Percentiles rank a stretch among this genome's conserved stretches.
phyloP scores from a whole-genome alignment of 2,888 invertebrate species.

The Drosophila leonis region DNA sequence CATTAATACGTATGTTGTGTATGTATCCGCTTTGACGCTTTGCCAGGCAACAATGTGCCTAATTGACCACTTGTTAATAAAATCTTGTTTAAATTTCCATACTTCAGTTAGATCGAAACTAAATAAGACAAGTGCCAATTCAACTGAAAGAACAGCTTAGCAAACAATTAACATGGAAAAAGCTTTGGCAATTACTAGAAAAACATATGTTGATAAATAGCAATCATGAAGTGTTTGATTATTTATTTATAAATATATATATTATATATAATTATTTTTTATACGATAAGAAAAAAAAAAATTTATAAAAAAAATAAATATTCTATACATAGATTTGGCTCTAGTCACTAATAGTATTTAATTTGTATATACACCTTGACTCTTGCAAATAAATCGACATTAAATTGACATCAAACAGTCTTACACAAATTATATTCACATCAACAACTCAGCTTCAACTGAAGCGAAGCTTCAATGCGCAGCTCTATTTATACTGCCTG shows the following conservation, averaged over 20 bases:
- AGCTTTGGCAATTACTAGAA: not conserved
- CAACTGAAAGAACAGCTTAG: not conserved
- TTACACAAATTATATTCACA: not conserved
- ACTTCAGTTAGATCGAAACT: conserved; percentile 4
- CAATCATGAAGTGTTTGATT: not conserved
- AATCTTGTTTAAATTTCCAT: conserved; percentile 2
- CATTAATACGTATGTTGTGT: conserved; percentile 19
- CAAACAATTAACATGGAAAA: not conserved
- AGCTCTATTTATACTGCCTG: not conserved
- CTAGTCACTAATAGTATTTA: not conserved
- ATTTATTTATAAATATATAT: not conserved
- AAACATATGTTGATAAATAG: not conserved
- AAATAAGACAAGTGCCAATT: conserved; percentile 7
- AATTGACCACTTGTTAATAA: conserved; percentile 51
- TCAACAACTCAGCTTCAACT: not conserved
- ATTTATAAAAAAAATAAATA: not conserved
- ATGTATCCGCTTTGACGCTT: conserved; percentile 26
- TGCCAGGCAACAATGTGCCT: conserved; percentile 13
- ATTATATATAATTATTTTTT: not conserved
- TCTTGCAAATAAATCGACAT: not conserved
- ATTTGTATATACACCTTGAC: not conserved
- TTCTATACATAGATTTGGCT: no score
- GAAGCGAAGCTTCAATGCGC: not conserved
- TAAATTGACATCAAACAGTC: not conserved
- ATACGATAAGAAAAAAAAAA: not conserved